These are phyloP conservation scores for Plemyria rubiginata DNA, from an alignment of 2,888 invertebrate genomes.

Conservation along the genomic window DNA sequence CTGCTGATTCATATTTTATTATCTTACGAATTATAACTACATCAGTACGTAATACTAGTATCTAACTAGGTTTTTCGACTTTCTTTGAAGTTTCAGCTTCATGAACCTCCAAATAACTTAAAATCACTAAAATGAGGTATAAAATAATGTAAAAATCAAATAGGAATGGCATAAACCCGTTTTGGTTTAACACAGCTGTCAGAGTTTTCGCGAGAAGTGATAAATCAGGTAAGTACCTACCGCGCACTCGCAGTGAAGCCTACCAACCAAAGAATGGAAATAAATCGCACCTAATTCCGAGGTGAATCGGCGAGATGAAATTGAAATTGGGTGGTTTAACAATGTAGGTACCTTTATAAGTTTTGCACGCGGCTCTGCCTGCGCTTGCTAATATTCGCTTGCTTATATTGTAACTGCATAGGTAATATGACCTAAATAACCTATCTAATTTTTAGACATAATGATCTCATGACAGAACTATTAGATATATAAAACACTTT, in stretches of 20 bases:
- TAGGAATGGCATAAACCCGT: slow-evolving; percentile 18
- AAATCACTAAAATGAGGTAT: background rate
- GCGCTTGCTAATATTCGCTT: background rate
- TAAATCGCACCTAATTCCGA: slow-evolving; percentile 68
- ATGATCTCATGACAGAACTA: too few species aligned
- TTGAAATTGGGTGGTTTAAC: slow-evolving; percentile 65
- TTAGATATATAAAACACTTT: too few species aligned
- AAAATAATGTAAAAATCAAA: slow-evolving; percentile 21
- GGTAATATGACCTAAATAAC: too few species aligned
- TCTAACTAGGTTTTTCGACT: too few species aligned
- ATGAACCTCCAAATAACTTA: too few species aligned
- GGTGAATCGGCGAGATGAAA: slow-evolving; percentile 64
- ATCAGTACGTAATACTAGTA: too few species aligned
- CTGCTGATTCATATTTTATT: too few species aligned
- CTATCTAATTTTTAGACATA: too few species aligned
- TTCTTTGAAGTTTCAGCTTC: too few species aligned
- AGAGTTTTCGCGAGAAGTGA: slow-evolving; percentile 52
- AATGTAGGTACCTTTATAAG: slow-evolving; percentile 19
- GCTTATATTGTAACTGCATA: too few species aligned
- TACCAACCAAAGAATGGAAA: slow-evolving; percentile 63
- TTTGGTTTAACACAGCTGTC: slow-evolving; percentile 50
- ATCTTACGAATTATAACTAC: too few species aligned
- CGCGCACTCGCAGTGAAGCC: slow-evolving; percentile 52
- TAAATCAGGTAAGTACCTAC: slow-evolving; percentile 51
- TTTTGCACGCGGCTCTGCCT: background rate